Evolutionary conservation across 1,140 invertebrate genomes (phyloP), one percentile per base, ranked within the genome.

Genomic region (Venturia canescens): DNA sequence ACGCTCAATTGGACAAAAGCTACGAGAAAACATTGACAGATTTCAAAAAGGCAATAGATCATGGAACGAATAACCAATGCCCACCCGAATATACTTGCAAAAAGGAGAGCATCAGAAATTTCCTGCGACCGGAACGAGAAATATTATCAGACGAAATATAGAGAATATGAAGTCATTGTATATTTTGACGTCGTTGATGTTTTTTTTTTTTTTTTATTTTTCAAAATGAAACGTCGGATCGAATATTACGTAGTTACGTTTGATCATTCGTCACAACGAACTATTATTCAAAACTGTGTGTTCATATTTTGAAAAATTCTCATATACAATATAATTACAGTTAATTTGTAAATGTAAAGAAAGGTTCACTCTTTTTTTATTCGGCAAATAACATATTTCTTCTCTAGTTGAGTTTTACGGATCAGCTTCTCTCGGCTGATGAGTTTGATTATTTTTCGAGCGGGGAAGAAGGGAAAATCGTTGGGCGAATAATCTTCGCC

Each of bases 71-170:
- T 9, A 86, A 87, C 31, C 85, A 84, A 69, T 92, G 91, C 81
- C 89, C 91, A 7, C 85, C 90, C 0, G 85, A 90, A 18, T 92
- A 92, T 44, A 89, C 83, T 77, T 93, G 92, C 67, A 90, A 92
- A 83, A 89, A 90, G 34, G 90, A 89, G 48, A 91, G 87, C 38
- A 88, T 91, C n/a, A 87, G 89, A 74, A 89, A 89, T 81, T 89
- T 91, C 81, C 81, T 91, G 57, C 84, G 60, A 69, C 84, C 84
- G 26, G 80, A 87, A 78, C 88, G 84, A 82, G 63, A 63, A 69
- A 75, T 29, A n/a, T 15, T 1, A n/a, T 6, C 3, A 57, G 18
- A 18, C 21, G 2, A 53, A 53, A 18, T 3, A 3, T 53, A n/a
- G 50, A 77, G 3, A 60, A 60, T 6, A 57, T 6, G 34, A 29